Base-by-base conservation (phyloP, 2,113 vertebrate genomes). In the Stomatorhinus ivindoensis region DNA sequence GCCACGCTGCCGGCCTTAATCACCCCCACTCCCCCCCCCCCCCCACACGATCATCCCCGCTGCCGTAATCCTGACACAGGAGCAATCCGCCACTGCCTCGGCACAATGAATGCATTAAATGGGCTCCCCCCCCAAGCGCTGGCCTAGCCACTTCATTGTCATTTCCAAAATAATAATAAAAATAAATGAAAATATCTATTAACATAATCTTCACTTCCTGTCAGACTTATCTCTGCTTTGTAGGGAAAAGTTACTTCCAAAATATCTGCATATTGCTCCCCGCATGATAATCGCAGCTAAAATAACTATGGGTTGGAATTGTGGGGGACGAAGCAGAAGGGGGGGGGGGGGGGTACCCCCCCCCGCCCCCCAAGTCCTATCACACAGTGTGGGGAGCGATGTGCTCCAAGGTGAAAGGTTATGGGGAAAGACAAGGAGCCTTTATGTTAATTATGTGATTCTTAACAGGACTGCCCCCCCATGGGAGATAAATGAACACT, bases 161-260 rank as follows among this genome's bases (percentile, higher is more conserved):
- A 87, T 87, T 87, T n/a, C 47, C 47, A 87, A 69, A 86, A 89
- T 86, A 89, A 65, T 89, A 89, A 86, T 86, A 69, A 87, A 76
- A 87, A 87, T 87, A 87, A 87, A 89, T 90, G 88, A 88, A 87
- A 90, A 90, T 90, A 87, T 88, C 86, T 90, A 90, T 90, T 90
- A 88, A 82, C 89, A 90, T 90, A 90, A 90, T 90, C 89, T 90
- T 88, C 65, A 90, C 89, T 90, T 88, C 80, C 86, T 88, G 89
- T 90, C 89, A 90, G 65, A 46, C 73, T 58, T 82, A 90, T 87
- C 89, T 90, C 69, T 73, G 73, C 89, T 90, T 88, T 69, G 39
- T 58, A 42, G 27, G 89, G 86, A 69, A 90, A 90, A 90, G 86
- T 90, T 88, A 44, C 89, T 90, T 90, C 73, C 35, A 15, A 82